Evolutionary conservation across 2,113 vertebrate genomes (phyloP).

Genomic region (Circaetus cinerascens): DNA sequence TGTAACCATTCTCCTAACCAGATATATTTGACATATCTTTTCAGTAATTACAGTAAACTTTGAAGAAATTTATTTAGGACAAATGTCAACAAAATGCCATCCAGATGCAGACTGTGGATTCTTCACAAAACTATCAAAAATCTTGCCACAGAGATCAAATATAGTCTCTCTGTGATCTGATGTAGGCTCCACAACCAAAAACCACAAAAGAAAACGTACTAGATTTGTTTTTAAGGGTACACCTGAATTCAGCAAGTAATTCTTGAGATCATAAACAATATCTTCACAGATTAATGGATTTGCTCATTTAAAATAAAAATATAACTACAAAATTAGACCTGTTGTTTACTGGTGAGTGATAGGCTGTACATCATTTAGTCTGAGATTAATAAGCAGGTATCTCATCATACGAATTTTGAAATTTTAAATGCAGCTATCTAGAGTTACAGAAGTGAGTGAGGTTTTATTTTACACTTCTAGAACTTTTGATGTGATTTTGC

Average conservation of each 20-base stretch:
- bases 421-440: not conserved
- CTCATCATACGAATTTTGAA: not conserved
- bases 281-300: not conserved
- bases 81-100: not conserved
- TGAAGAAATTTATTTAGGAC: not conserved
- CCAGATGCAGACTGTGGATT: not conserved
- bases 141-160: not conserved
- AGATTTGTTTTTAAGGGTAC: not conserved
- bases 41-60: not conserved
- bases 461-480: not conserved
- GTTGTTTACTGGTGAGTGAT: not conserved
- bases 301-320: not conserved
- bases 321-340: not conserved
- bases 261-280: not conserved
- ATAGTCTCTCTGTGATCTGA: not conserved
- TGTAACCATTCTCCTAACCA: not conserved
- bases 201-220: not conserved
- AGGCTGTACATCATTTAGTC: not conserved
- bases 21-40: not conserved
- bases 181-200: not conserved
- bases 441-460: not conserved
- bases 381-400: not conserved
- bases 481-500: not conserved
- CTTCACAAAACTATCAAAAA: not conserved
- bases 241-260: not conserved